phyloP scores from a whole-genome alignment of 1,140 invertebrate genomes.

The Brachionus plicatilis region DNA sequence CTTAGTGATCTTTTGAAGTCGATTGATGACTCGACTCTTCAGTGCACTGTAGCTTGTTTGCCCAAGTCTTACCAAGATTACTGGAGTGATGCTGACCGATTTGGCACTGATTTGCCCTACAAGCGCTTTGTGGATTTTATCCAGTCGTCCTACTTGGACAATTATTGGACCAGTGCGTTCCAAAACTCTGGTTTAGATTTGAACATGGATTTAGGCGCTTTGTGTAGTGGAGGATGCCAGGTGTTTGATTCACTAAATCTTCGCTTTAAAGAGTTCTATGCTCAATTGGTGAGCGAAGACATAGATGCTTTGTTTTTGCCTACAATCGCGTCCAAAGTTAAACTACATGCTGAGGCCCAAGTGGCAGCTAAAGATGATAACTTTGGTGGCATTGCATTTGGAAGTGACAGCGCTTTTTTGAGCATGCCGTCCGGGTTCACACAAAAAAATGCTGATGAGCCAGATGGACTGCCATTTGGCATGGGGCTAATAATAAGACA shows the following conservation, averaged over 20 bases:
- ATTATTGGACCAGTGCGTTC: background rate
- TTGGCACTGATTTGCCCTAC: background rate
- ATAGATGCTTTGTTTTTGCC: background rate
- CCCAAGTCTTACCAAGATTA: background rate
- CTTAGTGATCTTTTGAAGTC: background rate
- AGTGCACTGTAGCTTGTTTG: background rate
- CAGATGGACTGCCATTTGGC: background rate
- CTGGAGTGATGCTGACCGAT: background rate
- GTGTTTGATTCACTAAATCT: background rate
- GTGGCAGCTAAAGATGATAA: background rate
- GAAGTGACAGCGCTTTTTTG: background rate
- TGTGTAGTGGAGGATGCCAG: background rate
- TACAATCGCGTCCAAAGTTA: background rate
- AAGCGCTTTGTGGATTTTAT: background rate
- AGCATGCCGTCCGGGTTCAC: conserved; percentile 10
- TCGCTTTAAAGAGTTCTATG: background rate
- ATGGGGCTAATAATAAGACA: background rate
- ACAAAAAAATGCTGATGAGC: background rate
- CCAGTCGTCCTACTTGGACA: background rate
- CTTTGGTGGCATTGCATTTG: background rate
- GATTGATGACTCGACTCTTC: background rate
- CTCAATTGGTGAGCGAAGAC: background rate
- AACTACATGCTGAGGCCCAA: background rate
- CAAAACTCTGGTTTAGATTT: background rate
- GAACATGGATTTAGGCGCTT: background rate